Base-by-base conservation (phyloP, 1,140 invertebrate species). In the Bombus pyrosoma region DNA sequence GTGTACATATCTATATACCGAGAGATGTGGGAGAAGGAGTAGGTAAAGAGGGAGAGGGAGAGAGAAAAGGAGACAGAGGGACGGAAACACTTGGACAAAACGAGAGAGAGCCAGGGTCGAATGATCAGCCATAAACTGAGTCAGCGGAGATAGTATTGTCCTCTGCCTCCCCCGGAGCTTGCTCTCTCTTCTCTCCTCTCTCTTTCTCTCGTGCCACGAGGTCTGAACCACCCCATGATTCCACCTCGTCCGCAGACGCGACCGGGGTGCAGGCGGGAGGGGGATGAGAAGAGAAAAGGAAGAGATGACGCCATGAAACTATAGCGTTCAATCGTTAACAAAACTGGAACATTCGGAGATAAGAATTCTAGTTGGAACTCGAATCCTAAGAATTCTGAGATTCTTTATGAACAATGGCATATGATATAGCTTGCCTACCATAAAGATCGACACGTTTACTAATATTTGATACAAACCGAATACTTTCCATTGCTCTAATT, bases 61-160 rank as follows among this genome's bases (percentile, higher is more conserved):
- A 64, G 81, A 75, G 73, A 83, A 72, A 86, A 59, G 57, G 87
- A 87, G 76, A 86, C 59, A 81, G 74, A 34, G n/a, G 57, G 64
- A 71, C 68, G 57, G 66, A 57, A 37, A 75, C 59, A 83, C 41
- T 43, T 75, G 80, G 86, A 78, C 85, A 75, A 76, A 81, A 57
- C n/a, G 77, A 69, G 74, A 83, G 75, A 66, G 72, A 87, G 37
- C 28, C 39, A 68, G 74, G 82, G 34, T 93, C 92, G 93, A 93
- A 93, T 94, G 93, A 93, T 93, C 93, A 91, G 92, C 92, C 87
- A 92, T 94, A 94, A 94, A 93, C 92, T 93, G 92, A 93, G 87
- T 93, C 92, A 92, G 90, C 92, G 87, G 90, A 82, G 83, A 91
- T 90, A 92, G 90, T 92, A 93, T 93, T 93, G 92, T 91, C 89